phyloP scores from a whole-genome alignment of 2,797 vertebrate species.

The Chloroceryle inda region DNA sequence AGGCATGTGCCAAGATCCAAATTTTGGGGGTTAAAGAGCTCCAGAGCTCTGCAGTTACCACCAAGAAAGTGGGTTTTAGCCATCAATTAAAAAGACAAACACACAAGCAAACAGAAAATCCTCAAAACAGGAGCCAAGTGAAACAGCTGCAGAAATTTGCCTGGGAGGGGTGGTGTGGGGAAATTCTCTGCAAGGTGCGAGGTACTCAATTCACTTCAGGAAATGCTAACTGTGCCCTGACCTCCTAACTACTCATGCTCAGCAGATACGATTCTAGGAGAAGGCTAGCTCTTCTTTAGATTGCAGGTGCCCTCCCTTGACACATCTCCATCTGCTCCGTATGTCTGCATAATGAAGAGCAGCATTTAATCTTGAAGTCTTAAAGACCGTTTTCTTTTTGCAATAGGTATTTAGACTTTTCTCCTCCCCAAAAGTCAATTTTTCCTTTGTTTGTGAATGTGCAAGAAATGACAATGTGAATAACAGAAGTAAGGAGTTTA shows the following conservation, averaged over 20 bases:
- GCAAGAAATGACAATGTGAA: not conserved
- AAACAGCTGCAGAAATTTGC: constrained; percentile 14
- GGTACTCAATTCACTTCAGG: not conserved
- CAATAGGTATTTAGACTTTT: not conserved
- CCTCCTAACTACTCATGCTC: not conserved
- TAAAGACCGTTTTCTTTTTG: not conserved
- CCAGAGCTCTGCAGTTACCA: not conserved
- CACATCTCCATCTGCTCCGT: not conserved
- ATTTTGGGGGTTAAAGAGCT: not conserved
- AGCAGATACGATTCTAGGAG: not conserved
- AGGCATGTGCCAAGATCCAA: not conserved
- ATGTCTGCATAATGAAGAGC: not conserved
- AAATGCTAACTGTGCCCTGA: not conserved
- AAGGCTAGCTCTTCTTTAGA: not conserved
- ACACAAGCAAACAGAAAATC: not conserved
- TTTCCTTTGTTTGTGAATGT: not conserved
- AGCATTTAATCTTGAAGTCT: not conserved
- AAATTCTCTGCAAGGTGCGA: not conserved
- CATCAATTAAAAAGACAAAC: not conserved
- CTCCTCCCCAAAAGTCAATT: not conserved
- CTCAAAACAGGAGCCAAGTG: not conserved
- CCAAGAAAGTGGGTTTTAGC: constrained; percentile 2
- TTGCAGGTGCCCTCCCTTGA: not conserved
- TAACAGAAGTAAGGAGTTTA: not conserved
- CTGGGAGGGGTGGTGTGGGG: not conserved